Percentiles rank a stretch among this genome's conserved stretches.
Conservation (phyloP, 2,888 invertebrate species). For the Thymelicus sylvestris region DNA sequence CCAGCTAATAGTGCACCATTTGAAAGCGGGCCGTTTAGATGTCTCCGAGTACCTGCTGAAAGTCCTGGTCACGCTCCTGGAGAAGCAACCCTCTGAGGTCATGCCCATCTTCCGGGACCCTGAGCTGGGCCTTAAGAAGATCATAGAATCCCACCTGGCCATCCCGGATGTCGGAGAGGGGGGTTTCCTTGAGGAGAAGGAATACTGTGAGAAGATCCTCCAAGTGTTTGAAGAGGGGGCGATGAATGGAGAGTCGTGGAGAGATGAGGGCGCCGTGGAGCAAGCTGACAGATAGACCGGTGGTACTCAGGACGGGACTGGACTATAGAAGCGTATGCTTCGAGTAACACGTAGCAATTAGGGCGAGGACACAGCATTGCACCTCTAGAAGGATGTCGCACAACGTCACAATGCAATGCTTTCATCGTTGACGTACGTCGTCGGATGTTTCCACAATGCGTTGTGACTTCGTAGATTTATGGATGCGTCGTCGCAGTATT, state of each 20-base stretch:
- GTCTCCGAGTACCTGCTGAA: conserved; percentile 67
- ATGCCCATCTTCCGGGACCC: conserved; percentile 53
- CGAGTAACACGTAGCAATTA: too few species aligned
- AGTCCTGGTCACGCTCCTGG: conserved; percentile 55
- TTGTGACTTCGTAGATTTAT: too few species aligned
- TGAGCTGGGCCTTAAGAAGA: conserved; percentile 50
- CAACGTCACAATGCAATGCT: too few species aligned
- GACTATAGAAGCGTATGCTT: too few species aligned
- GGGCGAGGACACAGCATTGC: too few species aligned
- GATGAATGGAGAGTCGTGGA: not conserved
- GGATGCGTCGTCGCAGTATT: too few species aligned
- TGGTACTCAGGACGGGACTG: too few species aligned
- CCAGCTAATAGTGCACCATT: conserved; percentile 51
- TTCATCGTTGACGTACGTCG: too few species aligned
- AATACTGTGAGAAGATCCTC: conserved; percentile 58
- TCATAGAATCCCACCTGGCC: conserved; percentile 55
- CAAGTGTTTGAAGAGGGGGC: not conserved
- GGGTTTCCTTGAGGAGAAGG: conserved; percentile 62
- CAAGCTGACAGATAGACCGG: conserved; percentile 15
- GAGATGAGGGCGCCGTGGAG: conserved; percentile 3
- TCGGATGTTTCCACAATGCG: too few species aligned
- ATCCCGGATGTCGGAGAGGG: conserved; percentile 56
- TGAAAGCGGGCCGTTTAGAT: conserved; percentile 55
- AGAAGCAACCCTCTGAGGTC: conserved; percentile 51
- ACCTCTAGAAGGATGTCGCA: too few species aligned